Percentiles rank a stretch among this genome's conserved stretches.
Conservation (phyloP, 2,113 vertebrate genomes). For the Lagopus muta region DNA sequence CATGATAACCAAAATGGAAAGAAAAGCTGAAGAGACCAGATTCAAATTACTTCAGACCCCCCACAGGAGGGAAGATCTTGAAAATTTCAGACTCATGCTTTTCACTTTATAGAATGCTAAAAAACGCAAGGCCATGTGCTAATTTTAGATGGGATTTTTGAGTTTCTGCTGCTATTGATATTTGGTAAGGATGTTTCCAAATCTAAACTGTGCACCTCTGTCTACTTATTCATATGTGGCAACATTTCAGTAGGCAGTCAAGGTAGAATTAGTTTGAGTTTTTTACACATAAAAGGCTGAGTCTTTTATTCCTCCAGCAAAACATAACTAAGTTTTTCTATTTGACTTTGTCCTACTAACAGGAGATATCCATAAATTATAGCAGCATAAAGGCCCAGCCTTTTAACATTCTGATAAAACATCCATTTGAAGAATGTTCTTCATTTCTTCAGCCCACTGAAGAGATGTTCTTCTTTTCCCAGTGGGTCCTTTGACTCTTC, state of each 20-base stretch:
- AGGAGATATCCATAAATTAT: constrained; percentile 60
- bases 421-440: constrained; percentile 57
- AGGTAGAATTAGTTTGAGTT: constrained; percentile 35
- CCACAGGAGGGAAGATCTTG: background rate
- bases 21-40: constrained; percentile 14
- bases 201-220: background rate
- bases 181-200: background rate
- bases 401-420: constrained; percentile 51
- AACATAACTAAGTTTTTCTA: constrained; percentile 53
- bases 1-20: constrained; percentile 20
- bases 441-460: constrained; percentile 56
- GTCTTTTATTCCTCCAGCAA: constrained; percentile 23
- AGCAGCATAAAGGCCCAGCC: constrained; percentile 49
- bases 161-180: background rate
- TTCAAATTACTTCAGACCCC: background rate
- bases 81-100: background rate
- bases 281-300: constrained; percentile 8
- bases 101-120: background rate
- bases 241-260: background rate
- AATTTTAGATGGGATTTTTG: background rate
- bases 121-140: background rate
- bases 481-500: constrained; percentile 38
- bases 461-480: constrained; percentile 49
- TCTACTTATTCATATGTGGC: background rate
- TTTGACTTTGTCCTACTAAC: constrained; percentile 63